Conservation (phyloP, 2,797 vertebrate species). For the Echiichthys vipera region DNA sequence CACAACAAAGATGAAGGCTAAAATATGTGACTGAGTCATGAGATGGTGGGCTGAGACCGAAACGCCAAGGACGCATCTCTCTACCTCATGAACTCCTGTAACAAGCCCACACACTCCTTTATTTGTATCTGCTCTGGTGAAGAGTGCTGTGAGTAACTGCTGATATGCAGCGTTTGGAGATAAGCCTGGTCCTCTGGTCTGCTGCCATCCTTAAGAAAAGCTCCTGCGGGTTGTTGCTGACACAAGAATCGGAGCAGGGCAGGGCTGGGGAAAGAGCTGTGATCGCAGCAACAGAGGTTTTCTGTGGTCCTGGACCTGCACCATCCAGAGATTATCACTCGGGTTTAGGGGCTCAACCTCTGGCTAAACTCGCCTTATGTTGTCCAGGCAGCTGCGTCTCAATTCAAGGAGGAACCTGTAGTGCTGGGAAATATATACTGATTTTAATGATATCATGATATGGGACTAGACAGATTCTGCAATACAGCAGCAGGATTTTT, state of each 20-base stretch:
- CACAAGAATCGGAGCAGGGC: conserved; percentile 40
- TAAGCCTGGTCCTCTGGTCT: conserved; percentile 42
- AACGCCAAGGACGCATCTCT: neutral
- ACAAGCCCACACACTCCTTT: neutral
- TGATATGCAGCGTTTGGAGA: conserved; percentile 57
- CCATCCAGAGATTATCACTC: conserved; percentile 12
- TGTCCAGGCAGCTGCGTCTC: no score
- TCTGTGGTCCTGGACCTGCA: neutral
- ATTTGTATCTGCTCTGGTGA: conserved; percentile 14
- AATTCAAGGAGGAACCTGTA: no score
- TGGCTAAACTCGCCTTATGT: neutral
- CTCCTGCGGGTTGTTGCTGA: conserved; percentile 62
- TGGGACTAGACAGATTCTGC: no score
- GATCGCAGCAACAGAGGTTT: conserved; percentile 11
- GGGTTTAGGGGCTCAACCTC: neutral
- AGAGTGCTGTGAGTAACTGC: conserved; percentile 26
- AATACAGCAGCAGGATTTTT: neutral
- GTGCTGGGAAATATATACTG: no score
- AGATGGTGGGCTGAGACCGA: neutral
- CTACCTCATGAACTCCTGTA: neutral
- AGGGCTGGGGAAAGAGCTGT: neutral
- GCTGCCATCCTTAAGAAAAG: conserved; percentile 59
- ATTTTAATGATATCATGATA: no score
- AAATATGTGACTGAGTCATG: neutral
- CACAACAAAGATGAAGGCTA: neutral